Evolutionary conservation across 2,888 invertebrate species (phyloP).

Genomic region (Phortica okadai): DNA sequence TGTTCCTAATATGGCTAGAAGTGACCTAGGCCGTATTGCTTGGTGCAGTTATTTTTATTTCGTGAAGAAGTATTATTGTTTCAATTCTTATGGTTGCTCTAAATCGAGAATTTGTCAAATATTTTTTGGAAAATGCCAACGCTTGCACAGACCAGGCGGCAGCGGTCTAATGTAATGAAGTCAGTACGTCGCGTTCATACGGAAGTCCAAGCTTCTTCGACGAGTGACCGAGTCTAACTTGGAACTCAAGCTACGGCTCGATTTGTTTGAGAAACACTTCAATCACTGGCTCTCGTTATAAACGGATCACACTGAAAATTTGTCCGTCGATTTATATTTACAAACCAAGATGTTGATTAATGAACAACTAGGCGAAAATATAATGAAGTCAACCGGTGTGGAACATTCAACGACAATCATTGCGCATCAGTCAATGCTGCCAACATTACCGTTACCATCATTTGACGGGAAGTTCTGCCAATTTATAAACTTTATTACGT

Average conservation of each 20-base stretch:
- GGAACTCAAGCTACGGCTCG: too few relatives aligned
- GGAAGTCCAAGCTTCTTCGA: background rate
- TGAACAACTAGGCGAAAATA: background rate
- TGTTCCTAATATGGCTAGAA: too few relatives aligned
- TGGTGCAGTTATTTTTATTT: too few relatives aligned
- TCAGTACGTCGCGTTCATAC: background rate
- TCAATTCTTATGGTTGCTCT: too few relatives aligned
- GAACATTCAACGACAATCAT: slow-evolving; percentile 5
- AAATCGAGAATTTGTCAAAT: too few relatives aligned
- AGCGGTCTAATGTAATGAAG: background rate
- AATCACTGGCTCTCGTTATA: too few relatives aligned
- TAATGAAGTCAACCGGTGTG: background rate
- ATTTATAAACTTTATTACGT: background rate
- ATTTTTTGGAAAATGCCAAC: too few relatives aligned
- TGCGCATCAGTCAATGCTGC: background rate
- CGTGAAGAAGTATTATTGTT: too few relatives aligned
- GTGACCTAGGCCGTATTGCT: too few relatives aligned
- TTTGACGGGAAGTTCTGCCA: background rate
- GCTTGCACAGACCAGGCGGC: too few relatives aligned
- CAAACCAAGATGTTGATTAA: background rate
- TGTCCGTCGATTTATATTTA: background rate
- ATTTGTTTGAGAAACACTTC: too few relatives aligned
- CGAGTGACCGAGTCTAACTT: background rate
- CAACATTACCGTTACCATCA: too few relatives aligned
- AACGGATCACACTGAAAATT: background rate